Percentiles rank a stretch among this genome's conserved stretches.
Evolutionary conservation across 2,113 vertebrate genomes (phyloP).

Genomic region (Centropus unirufus): DNA sequence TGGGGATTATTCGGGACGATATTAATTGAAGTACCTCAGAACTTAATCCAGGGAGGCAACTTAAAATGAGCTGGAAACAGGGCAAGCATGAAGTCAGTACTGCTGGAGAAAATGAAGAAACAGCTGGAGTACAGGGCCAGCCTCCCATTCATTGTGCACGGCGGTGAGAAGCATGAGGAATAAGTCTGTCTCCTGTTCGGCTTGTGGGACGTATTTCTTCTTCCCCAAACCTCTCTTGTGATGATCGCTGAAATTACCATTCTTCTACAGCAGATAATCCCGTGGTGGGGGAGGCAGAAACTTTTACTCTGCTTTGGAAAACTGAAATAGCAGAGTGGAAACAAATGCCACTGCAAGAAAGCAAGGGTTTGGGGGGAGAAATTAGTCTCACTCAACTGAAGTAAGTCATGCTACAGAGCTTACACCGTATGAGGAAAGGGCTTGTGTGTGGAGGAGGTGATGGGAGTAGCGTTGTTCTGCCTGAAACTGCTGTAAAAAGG

Average conservation of each 20-base stretch:
- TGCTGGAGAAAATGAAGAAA: slow-evolving; percentile 50
- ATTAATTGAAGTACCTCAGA: slow-evolving; percentile 29
- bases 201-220: neutral
- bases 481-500: neutral
- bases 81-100: neutral
- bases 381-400: slow-evolving; percentile 21
- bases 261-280: neutral
- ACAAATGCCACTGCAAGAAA: neutral
- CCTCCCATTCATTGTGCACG: neutral
- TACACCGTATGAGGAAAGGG: neutral
- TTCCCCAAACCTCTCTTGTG: neutral
- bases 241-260: neutral
- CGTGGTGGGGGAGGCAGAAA: neutral
- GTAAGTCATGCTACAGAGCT: neutral
- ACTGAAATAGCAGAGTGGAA: neutral
- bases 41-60: slow-evolving; percentile 4
- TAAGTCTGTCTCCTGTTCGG: neutral
- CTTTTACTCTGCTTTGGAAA: neutral
- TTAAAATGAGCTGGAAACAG: slow-evolving; percentile 16
- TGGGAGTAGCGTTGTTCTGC: neutral
- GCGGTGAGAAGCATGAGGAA: neutral
- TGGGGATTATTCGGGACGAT: neutral
- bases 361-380: neutral
- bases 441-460: neutral
- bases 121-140: neutral